phyloP scores from a whole-genome alignment of 2,797 vertebrate species.

The Phrynocephalus guinanensis region DNA sequence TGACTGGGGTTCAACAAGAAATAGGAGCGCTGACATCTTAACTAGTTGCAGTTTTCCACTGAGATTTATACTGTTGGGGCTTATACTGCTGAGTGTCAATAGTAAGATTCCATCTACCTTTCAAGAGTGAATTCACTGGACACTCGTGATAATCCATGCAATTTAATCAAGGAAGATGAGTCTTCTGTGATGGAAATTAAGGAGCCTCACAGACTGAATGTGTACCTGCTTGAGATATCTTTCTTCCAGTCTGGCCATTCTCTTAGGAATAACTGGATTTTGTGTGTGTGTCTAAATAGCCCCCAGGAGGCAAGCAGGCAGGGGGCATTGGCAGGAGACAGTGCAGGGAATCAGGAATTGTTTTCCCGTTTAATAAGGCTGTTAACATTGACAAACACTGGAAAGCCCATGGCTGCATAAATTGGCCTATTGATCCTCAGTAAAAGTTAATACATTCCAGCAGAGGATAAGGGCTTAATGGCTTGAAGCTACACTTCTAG shows the following conservation, averaged over 20 bases:
- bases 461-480: slow-evolving; percentile 14
- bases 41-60: no score
- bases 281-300: background rate
- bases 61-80: no score
- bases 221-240: background rate
- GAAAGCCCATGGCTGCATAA: slow-evolving; percentile 10
- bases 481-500: background rate
- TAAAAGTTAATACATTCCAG: slow-evolving; percentile 26
- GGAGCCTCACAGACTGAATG: background rate
- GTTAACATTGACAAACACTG: slow-evolving; percentile 2
- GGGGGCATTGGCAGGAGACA: background rate
- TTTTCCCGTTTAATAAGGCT: background rate
- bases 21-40: no score
- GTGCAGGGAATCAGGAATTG: background rate
- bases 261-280: background rate
- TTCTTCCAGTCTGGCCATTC: background rate
- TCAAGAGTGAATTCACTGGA: background rate
- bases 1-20: no score
- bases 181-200: background rate
- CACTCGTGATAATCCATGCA: background rate
- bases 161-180: background rate
- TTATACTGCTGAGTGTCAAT: no score
- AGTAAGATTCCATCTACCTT: no score
- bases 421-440: slow-evolving; percentile 34
- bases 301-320: background rate